Evolutionary conservation across 1,140 invertebrate species (phyloP), one percentile per base, ranked within the genome.

Genomic region (Acromyrmex heyeri): DNA sequence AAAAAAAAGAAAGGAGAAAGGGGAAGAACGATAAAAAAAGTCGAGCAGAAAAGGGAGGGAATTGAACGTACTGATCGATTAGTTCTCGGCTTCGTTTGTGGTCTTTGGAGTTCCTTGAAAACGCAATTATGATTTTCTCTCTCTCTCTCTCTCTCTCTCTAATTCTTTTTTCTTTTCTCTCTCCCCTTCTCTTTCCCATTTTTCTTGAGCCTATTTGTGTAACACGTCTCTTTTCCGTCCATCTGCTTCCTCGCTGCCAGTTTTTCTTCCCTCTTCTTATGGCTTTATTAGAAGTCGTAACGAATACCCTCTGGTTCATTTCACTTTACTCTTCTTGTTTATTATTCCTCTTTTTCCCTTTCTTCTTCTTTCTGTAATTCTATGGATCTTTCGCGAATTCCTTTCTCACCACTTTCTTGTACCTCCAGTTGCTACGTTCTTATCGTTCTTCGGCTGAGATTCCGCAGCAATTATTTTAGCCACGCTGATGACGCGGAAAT

Each of bases 21-120:
- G 21, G 61, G 57, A 53, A 50, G 18, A 85, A 12, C 12, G 62
- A 30, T 7, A 50, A 18, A 48, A 24, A 27, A 14, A 18, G 48
- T 70, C 12, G 70, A 50, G 16, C 30, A 18, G 12, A 38, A 21
- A 50, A 59, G 44, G 21, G 27, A 65, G 50, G n/a, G 62, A 86
- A 88, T 72, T 85, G 83, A 70, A 83, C 48, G 59, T 59, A 21
- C 6, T 86, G 86, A 91, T 91, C 86, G 90, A 92, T 92, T 90
- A 88, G 55, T 59, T 57, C 44, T 55, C 48, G 69, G 16, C 77
- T 83, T 21, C 14, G 55, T 67, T 70, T 55, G 34, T 67, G 50
- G 34, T 55, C 48, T 55, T 27, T 83, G 24, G 69, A 85, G 53
- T 21, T 70, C 6, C 73, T 85, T 64, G 21, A 73, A 79, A 85